A percentile compares a stretch with the other conserved stretches of the same genome.
Evolutionary conservation across 2,888 invertebrate species (phyloP).

Genomic region (Dorcus hopei): DNA sequence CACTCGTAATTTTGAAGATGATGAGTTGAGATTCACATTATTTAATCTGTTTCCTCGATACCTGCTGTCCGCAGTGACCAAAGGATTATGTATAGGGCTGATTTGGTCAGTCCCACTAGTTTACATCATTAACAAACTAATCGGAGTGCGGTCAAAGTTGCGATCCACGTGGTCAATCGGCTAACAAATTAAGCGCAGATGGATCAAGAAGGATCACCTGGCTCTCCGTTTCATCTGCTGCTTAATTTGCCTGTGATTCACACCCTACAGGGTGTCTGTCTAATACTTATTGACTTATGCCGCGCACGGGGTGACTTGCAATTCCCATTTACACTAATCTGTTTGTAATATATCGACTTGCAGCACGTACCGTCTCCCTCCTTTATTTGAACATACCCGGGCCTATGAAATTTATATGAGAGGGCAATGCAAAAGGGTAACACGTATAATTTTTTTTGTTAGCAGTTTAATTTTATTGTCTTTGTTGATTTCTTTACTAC

Average conservation of each 20-base stretch:
- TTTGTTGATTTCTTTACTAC: too few species aligned
- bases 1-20: too few species aligned
- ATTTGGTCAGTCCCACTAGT: constrained; percentile 11
- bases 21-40: too few species aligned
- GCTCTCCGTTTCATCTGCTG: constrained; percentile 38
- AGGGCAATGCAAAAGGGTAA: neutral
- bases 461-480: too few species aligned
- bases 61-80: neutral
- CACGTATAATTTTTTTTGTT: too few species aligned
- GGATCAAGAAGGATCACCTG: constrained; percentile 21
- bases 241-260: constrained; percentile 39
- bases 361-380: neutral
- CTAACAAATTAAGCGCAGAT: constrained; percentile 23
- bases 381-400: neutral
- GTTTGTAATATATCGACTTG: constrained; percentile 19
- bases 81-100: constrained; percentile 14
- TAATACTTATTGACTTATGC: constrained; percentile 29
- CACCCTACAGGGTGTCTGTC: constrained; percentile 31
- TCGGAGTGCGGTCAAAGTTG: constrained; percentile 9
- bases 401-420: constrained; percentile 1
- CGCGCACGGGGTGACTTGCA: constrained; percentile 20
- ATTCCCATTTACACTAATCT: constrained; percentile 27
- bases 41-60: too few species aligned
- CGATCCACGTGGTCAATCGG: constrained; percentile 14
- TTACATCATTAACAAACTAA: constrained; percentile 8